These are phyloP conservation scores for Limnephilus auricula DNA, from an alignment of 2,888 invertebrate species.

Conservation along the genomic window DNA sequence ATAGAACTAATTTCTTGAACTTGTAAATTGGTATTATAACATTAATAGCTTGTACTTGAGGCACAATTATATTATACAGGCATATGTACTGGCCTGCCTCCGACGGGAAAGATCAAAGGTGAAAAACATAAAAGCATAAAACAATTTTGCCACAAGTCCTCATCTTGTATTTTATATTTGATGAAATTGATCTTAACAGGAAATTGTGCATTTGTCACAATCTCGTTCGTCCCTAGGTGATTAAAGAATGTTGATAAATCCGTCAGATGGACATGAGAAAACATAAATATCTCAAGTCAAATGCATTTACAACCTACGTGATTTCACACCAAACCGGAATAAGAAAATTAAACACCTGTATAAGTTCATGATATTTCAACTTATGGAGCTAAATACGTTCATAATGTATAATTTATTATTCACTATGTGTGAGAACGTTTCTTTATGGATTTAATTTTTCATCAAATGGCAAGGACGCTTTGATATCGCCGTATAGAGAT, in stretches of 20 bases:
- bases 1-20: too few relatives aligned
- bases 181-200: not conserved
- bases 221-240: not conserved
- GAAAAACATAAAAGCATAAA: not conserved
- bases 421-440: not conserved
- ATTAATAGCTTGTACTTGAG: too few relatives aligned
- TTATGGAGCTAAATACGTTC: not conserved
- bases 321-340: constrained; percentile 19
- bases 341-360: not conserved
- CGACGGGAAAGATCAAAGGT: not conserved
- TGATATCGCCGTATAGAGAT: not conserved
- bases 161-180: not conserved
- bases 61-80: too few relatives aligned
- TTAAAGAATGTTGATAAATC: not conserved
- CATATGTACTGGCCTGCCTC: too few relatives aligned
- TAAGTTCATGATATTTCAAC: not conserved
- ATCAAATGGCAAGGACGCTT: not conserved
- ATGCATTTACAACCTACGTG: not conserved
- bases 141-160: not conserved
- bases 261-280: not conserved
- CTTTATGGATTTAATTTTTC: not conserved
- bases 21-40: too few relatives aligned
- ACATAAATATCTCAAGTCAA: not conserved
- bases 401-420: not conserved
- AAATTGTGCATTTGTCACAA: not conserved